Percentiles rank a stretch among this genome's conserved stretches.
phyloP scores from a whole-genome alignment of 2,888 invertebrate species.

The Onthophagus sagittarius region DNA sequence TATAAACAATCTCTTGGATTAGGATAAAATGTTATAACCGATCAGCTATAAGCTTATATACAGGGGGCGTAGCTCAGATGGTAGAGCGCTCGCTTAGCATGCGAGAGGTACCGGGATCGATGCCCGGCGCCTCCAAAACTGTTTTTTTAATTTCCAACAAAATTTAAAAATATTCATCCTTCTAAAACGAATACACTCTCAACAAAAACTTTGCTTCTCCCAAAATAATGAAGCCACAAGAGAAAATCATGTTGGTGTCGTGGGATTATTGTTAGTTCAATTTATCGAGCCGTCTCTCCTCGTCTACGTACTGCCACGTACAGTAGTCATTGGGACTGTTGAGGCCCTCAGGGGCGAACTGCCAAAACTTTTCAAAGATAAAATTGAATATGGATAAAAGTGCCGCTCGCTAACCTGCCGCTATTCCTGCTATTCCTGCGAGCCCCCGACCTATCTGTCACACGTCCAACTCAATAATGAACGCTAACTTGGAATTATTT shows the following conservation, averaged over 20 bases:
- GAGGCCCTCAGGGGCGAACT: slow-evolving; percentile 27
- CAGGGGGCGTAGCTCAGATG: slow-evolving; percentile 52
- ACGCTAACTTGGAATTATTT: slow-evolving; percentile 5
- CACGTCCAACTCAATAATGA: slow-evolving; percentile 36
- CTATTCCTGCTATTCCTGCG: slow-evolving; percentile 36
- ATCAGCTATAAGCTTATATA: too few relatives aligned
- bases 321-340: slow-evolving; percentile 10
- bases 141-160: background rate
- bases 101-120: slow-evolving; percentile 58
- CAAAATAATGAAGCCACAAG: background rate
- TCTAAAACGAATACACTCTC: background rate
- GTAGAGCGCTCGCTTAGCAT: slow-evolving; percentile 57
- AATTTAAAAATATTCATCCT: background rate
- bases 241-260: background rate
- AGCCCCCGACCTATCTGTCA: slow-evolving; percentile 33
- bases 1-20: too few relatives aligned
- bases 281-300: background rate
- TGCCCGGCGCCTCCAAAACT: slow-evolving; percentile 46
- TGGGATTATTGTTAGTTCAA: slow-evolving; percentile 1
- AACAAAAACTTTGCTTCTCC: background rate
- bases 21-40: too few relatives aligned
- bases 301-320: background rate
- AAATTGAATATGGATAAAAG: slow-evolving; percentile 49
- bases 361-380: slow-evolving; percentile 34
- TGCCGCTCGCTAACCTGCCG: slow-evolving; percentile 26